Evolutionary conservation across 2,888 invertebrate species (phyloP).

Genomic region (Perizoma flavofasciatum): DNA sequence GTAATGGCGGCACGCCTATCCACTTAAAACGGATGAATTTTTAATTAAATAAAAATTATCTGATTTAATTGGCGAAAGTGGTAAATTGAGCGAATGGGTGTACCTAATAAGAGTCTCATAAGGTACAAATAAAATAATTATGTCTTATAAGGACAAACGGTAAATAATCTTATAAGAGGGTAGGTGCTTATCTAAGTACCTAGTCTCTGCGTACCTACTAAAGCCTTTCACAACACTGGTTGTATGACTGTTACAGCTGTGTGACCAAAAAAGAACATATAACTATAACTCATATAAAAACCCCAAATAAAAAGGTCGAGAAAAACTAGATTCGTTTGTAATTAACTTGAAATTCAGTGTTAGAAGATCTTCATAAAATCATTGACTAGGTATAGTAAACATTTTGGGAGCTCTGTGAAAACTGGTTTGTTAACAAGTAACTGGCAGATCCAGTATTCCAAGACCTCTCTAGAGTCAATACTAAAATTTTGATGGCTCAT

Average conservation of each 20-base stretch:
- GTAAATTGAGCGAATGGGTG: neutral
- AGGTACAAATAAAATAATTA: too few species aligned
- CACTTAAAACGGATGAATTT: constrained; percentile 10
- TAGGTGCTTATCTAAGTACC: too few species aligned
- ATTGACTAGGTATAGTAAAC: neutral
- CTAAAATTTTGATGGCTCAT: neutral
- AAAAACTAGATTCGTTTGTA: neutral
- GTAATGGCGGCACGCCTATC: constrained; percentile 46
- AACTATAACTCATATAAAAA: too few species aligned
- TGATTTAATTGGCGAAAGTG: constrained; percentile 20
- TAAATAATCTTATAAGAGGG: too few species aligned
- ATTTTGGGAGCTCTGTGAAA: neutral
- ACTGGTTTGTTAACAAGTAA: neutral
- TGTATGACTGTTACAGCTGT: too few species aligned
- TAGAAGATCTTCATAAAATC: neutral
- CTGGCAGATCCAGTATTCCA: neutral
- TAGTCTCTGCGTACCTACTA: too few species aligned
- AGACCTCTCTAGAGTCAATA: neutral
- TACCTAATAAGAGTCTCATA: too few species aligned
- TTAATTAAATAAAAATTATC: constrained; percentile 20
- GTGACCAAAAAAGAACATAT: too few species aligned
- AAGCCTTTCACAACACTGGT: too few species aligned
- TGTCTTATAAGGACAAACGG: too few species aligned
- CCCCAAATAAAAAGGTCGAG: neutral
- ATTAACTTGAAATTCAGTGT: neutral